Conservation (phyloP, 2,113 vertebrate species). For the Neolamprologus caudopunctatus region DNA sequence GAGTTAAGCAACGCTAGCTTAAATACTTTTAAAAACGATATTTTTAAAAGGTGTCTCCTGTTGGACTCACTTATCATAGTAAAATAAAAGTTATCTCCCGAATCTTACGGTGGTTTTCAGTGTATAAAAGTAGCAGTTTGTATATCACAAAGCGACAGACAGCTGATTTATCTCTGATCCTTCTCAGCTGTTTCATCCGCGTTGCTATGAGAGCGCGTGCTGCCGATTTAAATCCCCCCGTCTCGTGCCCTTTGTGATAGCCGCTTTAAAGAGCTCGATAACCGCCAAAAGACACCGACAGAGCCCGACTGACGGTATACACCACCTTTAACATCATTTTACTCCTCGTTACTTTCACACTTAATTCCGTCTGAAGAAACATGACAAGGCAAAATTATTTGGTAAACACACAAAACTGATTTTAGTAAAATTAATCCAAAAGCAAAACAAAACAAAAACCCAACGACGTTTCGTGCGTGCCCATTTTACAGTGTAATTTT, state of each 20-base stretch:
- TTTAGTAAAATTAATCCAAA: background rate
- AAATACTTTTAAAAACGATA: background rate
- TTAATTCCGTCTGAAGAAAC: background rate
- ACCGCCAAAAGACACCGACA: constrained; percentile 20
- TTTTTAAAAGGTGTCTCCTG: background rate
- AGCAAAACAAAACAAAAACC: background rate
- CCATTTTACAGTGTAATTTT: background rate
- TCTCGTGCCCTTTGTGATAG: background rate
- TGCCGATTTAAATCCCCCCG: background rate
- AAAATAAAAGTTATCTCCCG: background rate
- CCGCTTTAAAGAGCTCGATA: constrained; percentile 25
- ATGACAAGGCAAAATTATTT: background rate
- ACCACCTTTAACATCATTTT: background rate
- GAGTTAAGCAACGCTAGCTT: background rate
- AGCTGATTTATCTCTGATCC: background rate
- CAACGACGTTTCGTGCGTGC: background rate
- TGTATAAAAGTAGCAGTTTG: background rate
- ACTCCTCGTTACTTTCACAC: background rate
- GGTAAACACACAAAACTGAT: background rate
- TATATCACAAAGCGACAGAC: background rate
- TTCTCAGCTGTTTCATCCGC: background rate
- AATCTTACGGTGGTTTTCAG: background rate
- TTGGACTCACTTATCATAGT: background rate
- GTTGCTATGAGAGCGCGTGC: constrained; percentile 26
- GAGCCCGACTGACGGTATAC: background rate